Evolutionary conservation across 1,140 invertebrate species (phyloP).

Genomic region (Cotesia typhae): DNA sequence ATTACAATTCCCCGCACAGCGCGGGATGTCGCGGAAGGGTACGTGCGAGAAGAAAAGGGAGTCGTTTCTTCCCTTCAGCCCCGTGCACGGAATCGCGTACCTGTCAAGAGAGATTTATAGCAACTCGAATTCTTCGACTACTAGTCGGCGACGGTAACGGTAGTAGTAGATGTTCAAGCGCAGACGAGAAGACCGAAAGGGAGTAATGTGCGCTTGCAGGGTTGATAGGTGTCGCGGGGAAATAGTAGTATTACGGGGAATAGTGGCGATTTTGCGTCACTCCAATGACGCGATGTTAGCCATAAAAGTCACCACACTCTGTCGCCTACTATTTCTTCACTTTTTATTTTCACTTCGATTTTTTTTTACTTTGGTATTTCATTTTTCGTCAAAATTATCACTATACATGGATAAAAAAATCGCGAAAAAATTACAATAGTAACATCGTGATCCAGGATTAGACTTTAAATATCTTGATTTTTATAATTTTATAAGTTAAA

Average conservation of each 20-base stretch:
- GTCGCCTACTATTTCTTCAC: constrained; percentile 37
- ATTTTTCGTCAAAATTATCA: background rate
- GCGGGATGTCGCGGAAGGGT: constrained; percentile 30
- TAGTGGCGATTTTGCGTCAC: constrained; percentile 51
- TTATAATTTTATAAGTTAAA: too few species aligned
- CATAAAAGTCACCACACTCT: constrained; percentile 56
- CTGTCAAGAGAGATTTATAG: constrained; percentile 66
- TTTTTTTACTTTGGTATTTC: constrained; percentile 26
- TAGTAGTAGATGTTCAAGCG: constrained; percentile 47
- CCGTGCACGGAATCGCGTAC: constrained; percentile 54
- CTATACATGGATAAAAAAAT: background rate
- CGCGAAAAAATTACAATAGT: too few species aligned
- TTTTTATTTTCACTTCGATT: constrained; percentile 42
- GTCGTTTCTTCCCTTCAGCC: constrained; percentile 32
- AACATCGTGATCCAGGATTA: too few species aligned
- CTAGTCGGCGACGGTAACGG: constrained; percentile 55
- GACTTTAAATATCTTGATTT: too few species aligned
- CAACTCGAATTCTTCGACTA: constrained; percentile 66
- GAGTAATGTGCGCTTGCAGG: constrained; percentile 39
- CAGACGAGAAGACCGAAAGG: constrained; percentile 49
- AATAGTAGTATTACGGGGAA: background rate
- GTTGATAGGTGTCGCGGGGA: constrained; percentile 44
- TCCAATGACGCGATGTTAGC: constrained; percentile 51
- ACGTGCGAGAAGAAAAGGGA: constrained; percentile 33
- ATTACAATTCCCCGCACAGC: constrained; percentile 50